Conservation (phyloP, 2,888 invertebrate species). For the Dryocosmus kuriphilus region DNA sequence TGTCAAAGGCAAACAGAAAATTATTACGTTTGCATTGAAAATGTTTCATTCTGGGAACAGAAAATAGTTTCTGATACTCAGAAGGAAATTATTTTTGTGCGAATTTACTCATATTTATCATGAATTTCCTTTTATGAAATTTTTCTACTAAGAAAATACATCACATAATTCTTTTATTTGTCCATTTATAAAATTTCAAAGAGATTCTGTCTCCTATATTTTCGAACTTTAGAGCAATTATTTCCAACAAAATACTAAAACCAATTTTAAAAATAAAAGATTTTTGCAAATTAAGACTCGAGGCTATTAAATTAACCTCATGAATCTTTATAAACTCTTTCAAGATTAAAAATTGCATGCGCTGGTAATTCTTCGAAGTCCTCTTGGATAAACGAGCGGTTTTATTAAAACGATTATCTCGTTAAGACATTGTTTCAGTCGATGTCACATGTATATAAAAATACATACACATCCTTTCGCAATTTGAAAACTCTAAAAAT, state of each 20-base stretch:
- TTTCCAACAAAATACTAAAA: too few relatives aligned
- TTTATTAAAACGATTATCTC: conserved; percentile 73
- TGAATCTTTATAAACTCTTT: not conserved
- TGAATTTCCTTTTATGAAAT: too few relatives aligned
- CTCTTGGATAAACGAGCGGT: conserved; percentile 55
- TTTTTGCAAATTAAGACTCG: too few relatives aligned
- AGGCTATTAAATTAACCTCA: not conserved
- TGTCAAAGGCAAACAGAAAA: not conserved
- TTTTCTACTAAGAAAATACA: too few relatives aligned
- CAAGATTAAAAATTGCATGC: conserved; percentile 52
- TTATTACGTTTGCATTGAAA: not conserved
- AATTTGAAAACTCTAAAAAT: too few relatives aligned
- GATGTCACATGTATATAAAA: conserved; percentile 55
- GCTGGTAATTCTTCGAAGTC: conserved; percentile 52
- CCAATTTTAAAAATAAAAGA: too few relatives aligned
- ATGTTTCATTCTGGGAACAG: not conserved
- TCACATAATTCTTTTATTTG: not conserved
- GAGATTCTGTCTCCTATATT: not conserved
- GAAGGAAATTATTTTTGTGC: not conserved
- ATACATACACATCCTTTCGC: too few relatives aligned
- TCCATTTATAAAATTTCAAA: not conserved
- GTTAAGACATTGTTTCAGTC: conserved; percentile 70
- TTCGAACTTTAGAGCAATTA: not conserved
- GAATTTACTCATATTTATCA: too few relatives aligned
- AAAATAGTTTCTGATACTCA: not conserved